Percentiles rank a stretch among this genome's conserved stretches.
phyloP scores from a whole-genome alignment of 1,140 invertebrate genomes.

The Berghia stephanieae region DNA sequence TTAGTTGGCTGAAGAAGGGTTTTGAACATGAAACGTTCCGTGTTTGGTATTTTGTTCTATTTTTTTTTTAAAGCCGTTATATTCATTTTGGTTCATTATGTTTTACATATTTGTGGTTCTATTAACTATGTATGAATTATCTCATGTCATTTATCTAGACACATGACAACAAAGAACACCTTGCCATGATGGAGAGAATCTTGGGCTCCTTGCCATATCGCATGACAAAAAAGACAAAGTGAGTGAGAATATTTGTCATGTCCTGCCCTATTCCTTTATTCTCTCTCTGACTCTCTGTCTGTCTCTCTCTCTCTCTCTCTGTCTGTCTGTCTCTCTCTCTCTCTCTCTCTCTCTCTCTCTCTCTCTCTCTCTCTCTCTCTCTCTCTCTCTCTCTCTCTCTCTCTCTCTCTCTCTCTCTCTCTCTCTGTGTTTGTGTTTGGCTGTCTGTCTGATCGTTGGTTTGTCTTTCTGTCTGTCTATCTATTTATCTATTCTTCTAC shows the following conservation, averaged over 20 bases:
- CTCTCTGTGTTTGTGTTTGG: constrained; percentile 16
- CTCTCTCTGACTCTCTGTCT: background rate
- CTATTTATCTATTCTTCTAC: too few relatives aligned
- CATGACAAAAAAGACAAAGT: constrained; percentile 92
- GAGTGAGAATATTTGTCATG: constrained; percentile 42
- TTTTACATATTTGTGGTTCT: too few relatives aligned
- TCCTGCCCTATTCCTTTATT: background rate
- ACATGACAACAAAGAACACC: constrained; percentile 98
- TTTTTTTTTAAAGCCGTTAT: too few relatives aligned
- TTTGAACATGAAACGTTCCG: too few relatives aligned
- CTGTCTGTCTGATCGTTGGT: background rate
- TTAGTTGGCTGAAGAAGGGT: too few relatives aligned
- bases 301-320: background rate
- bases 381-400: constrained; percentile 19
- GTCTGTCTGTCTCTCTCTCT: background rate
- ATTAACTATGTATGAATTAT: too few relatives aligned
- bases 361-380: too few relatives aligned
- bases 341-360: background rate
- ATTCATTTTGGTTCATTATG: too few relatives aligned
- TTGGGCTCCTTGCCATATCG: constrained; percentile 93
- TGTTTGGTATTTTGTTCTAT: too few relatives aligned
- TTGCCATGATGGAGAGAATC: constrained; percentile 99
- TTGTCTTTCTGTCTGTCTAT: too few relatives aligned
- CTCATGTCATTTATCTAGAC: too few relatives aligned
- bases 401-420: background rate